These are phyloP conservation scores for Drosophila antonietae DNA, from an alignment of 2,888 invertebrate species.

Conservation along the genomic window DNA sequence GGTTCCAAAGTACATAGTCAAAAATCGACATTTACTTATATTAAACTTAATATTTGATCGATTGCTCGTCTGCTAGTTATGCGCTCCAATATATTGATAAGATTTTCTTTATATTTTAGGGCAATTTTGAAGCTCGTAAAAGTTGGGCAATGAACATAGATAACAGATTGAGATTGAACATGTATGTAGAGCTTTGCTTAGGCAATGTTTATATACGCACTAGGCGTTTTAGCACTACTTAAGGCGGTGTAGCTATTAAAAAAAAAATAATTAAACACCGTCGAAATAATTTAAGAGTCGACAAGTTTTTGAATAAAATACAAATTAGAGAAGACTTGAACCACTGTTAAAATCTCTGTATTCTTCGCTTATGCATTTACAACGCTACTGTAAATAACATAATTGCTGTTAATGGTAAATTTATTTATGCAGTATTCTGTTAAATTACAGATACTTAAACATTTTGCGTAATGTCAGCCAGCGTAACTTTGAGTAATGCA, in stretches of 20 bases:
- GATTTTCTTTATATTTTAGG: not conserved
- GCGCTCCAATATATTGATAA: not conserved
- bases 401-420: not conserved
- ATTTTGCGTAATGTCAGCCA: not conserved
- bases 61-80: not conserved
- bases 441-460: not conserved
- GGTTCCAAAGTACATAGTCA: slow-evolving; percentile 1
- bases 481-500: not conserved
- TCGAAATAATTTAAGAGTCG: not conserved
- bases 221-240: too few relatives aligned
- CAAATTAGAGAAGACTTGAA: not conserved
- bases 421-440: not conserved
- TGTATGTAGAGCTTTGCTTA: not conserved
- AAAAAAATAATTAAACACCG: not conserved
- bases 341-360: not conserved
- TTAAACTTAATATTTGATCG: slow-evolving; percentile 8
- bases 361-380: not conserved
- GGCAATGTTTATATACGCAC: not conserved
- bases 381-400: not conserved
- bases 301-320: not conserved
- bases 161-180: not conserved
- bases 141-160: not conserved
- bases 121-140: not conserved
- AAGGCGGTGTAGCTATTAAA: not conserved
- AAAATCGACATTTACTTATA: not conserved